These are phyloP conservation scores for Emesis russula DNA, from an alignment of 2,888 invertebrate species.

Conservation along the genomic window DNA sequence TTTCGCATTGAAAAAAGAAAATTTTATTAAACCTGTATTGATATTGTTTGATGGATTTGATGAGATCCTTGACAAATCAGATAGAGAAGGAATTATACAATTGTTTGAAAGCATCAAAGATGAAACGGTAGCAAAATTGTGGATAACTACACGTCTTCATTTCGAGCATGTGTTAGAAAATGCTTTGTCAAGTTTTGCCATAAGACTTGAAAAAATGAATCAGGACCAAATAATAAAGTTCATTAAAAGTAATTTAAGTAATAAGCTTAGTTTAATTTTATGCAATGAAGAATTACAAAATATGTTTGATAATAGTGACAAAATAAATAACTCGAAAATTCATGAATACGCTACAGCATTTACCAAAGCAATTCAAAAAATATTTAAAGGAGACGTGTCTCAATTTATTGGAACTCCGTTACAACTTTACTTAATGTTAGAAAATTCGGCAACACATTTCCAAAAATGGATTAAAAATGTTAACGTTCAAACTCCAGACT, in stretches of 20 bases:
- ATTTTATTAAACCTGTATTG: neutral
- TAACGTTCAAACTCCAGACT: too few relatives aligned
- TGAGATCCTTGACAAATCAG: neutral
- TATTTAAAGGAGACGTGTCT: slow-evolving; percentile 9
- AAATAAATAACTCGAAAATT: neutral
- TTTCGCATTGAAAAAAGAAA: neutral
- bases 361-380: neutral
- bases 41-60: slow-evolving; percentile 13
- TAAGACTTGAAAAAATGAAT: slow-evolving; percentile 4
- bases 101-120: neutral
- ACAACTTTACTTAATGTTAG: slow-evolving; percentile 28
- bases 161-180: neutral
- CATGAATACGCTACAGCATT: neutral
- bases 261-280: neutral
- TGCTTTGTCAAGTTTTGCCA: neutral
- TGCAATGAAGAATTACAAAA: neutral
- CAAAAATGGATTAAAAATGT: neutral
- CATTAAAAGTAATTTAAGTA: neutral
- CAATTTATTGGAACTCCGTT: slow-evolving; percentile 29
- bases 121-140: slow-evolving; percentile 1
- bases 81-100: neutral
- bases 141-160: slow-evolving; percentile 2
- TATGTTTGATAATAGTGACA: neutral
- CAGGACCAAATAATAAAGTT: neutral
- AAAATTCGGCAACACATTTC: neutral